These are phyloP conservation scores for Lanistes nyassanus DNA, from an alignment of 1,140 invertebrate species.

Conservation along the genomic window DNA sequence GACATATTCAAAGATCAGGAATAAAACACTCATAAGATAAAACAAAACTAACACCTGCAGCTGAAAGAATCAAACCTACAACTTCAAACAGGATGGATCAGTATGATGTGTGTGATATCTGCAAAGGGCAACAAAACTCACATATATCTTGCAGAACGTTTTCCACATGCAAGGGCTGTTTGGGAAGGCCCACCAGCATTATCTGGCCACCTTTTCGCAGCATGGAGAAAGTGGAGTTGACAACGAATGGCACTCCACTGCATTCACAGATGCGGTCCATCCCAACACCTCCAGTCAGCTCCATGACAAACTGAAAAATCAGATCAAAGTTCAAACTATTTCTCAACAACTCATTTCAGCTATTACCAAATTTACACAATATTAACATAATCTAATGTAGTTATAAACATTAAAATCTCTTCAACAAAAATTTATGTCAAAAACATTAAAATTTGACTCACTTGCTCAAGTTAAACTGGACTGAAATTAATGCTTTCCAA, in stretches of 20 bases:
- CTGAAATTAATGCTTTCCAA: no score
- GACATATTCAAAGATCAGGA: background rate
- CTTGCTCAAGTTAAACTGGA: no score
- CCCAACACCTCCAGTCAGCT: constrained; percentile 49
- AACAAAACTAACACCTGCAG: background rate
- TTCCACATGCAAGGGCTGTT: constrained; percentile 57
- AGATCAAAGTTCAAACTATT: background rate
- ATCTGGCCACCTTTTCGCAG: constrained; percentile 57
- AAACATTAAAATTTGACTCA: no score
- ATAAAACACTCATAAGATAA: background rate
- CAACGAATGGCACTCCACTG: constrained; percentile 47
- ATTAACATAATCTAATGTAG: no score
- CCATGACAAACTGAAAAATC: constrained; percentile 47
- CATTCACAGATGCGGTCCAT: constrained; percentile 61
- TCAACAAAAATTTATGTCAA: no score
- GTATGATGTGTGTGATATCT: no score
- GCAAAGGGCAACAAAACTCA: no score
- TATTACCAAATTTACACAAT: no score
- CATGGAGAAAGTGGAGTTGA: constrained; percentile 53
- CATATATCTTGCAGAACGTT: constrained; percentile 57
- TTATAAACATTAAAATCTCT: no score
- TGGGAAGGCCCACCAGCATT: constrained; percentile 55
- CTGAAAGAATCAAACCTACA: no score
- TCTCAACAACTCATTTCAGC: no score
- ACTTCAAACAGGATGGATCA: no score